Evolutionary conservation across 2,797 vertebrate genomes (phyloP), one percentile per base, ranked within the genome.

Genomic region (Saguinus oedipus): DNA sequence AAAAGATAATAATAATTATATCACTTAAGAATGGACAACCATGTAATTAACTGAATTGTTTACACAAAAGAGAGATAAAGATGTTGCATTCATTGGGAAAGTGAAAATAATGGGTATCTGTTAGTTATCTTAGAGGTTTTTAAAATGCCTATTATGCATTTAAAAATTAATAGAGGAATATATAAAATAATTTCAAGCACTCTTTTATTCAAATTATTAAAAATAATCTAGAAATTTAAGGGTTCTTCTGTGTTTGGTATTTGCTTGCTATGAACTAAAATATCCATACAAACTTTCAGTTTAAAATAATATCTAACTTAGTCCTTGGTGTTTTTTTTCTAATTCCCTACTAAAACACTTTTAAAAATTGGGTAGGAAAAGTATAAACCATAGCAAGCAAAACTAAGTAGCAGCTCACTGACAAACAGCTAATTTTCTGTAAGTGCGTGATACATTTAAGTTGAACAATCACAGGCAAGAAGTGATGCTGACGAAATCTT

Each of bases 1-100:
- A 97, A 94, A 74, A 98, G 2, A 81, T 92, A 93, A 72, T 95
- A 98, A 96, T 97, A 97, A 96, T 96, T 42, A 75, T 92, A 97
- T 79, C 81, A 97, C 95, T 98, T 97, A 97, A 95, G 74, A 92
- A 94, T 53, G 94, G 74, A 90, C 75, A 97, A 88, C 53, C 42
- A 24, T 95, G 85, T 93, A 97, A 98, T 97, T 97, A 94, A 74
- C 59, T 80, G 61, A 86, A 36, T 83, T 97, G 81, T 96, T 97
- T 90, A 50, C 22, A 72, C 44, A 74, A 83, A 88, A 88, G 26
- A 81, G 19, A 92, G 53, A 93, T 59, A 83, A 95, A 85, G 39
- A 82, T 39, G 39, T 78, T 89, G 57, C 46, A 74, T 50, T 95
- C 64, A 72, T 7, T 80, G 26, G 8, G 5, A 42, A 87, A 70